phyloP scores from a whole-genome alignment of 1,140 invertebrate species.

The Carposina sasakii region DNA sequence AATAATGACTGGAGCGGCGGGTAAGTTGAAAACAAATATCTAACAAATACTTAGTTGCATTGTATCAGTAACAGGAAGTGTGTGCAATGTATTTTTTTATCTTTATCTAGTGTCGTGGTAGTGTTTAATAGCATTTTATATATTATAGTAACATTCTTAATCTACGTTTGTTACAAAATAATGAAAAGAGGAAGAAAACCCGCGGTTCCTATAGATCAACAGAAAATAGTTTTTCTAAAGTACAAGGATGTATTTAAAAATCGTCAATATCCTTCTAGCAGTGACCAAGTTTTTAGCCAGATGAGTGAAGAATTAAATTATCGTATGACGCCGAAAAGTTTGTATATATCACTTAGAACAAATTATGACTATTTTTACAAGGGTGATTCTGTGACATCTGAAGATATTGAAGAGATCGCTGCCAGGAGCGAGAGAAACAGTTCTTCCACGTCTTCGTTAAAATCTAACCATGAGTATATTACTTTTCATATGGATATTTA shows the following conservation, averaged over 20 bases:
- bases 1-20: too few species aligned
- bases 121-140: too few species aligned
- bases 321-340: not conserved
- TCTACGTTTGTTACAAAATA: too few species aligned
- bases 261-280: not conserved
- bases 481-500: not conserved
- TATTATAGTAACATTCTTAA: too few species aligned
- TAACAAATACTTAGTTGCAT: too few species aligned
- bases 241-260: slow-evolving; percentile 4
- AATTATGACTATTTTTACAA: slow-evolving; percentile 2
- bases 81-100: too few species aligned
- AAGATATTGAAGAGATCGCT: not conserved
- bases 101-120: too few species aligned
- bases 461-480: not conserved
- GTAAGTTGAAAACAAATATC: too few species aligned
- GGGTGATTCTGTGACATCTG: not conserved
- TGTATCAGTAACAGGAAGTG: too few species aligned
- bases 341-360: not conserved
- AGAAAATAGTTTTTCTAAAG: not conserved
- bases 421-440: not conserved
- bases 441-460: not conserved
- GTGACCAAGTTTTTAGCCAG: not conserved
- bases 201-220: not conserved
- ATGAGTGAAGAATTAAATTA: not conserved
- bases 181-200: slow-evolving; percentile 1